Conservation (phyloP, 2,888 invertebrate genomes). For the Apoda limacodes region DNA sequence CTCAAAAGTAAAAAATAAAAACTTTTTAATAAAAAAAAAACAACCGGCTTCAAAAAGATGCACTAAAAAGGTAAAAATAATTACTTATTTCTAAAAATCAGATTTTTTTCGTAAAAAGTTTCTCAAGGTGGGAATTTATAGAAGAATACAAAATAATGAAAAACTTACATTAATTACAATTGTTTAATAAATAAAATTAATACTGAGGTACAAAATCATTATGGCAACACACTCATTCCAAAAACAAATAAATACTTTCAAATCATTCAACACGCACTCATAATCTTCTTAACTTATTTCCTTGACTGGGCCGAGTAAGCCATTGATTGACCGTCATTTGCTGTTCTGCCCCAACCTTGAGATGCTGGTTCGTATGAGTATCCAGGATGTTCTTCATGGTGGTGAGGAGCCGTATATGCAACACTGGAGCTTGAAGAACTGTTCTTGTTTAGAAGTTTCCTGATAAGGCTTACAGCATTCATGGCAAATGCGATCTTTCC, state of each 20-base stretch:
- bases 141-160: too few species aligned
- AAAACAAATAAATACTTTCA: constrained; percentile 28
- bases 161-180: too few species aligned
- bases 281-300: constrained; percentile 26
- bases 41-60: too few species aligned
- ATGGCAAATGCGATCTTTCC: constrained; percentile 88
- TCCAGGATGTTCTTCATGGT: constrained; percentile 69
- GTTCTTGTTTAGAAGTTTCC: constrained; percentile 77
- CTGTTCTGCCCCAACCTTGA: constrained; percentile 74
- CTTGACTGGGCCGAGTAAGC: constrained; percentile 70
- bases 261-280: constrained; percentile 30
- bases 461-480: constrained; percentile 73
- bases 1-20: too few species aligned
- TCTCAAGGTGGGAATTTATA: too few species aligned
- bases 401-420: constrained; percentile 75
- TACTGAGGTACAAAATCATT: constrained; percentile 50
- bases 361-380: constrained; percentile 66
- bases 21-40: too few species aligned
- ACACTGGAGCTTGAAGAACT: constrained; percentile 40
- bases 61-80: too few species aligned
- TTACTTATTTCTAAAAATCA: too few species aligned
- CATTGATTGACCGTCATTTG: constrained; percentile 74
- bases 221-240: constrained; percentile 29
- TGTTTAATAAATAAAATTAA: constrained; percentile 33
- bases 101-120: too few species aligned